A percentile compares a stretch with the other conserved stretches of the same genome.
These are phyloP conservation scores for Tribolium castaneum DNA, from an alignment of 1,140 invertebrate genomes.

Conservation along the genomic window DNA sequence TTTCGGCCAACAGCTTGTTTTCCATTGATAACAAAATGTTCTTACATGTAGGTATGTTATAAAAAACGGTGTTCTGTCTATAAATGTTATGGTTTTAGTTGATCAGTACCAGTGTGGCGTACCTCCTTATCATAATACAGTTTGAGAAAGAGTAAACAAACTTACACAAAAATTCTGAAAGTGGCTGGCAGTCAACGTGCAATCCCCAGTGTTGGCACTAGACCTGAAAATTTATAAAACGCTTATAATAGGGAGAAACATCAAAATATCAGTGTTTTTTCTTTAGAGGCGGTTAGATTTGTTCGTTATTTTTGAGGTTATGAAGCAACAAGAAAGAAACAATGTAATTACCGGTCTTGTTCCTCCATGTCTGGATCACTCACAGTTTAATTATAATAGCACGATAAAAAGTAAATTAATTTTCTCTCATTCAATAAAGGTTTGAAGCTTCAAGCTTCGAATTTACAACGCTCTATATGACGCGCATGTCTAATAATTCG, in stretches of 20 bases:
- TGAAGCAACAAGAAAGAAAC: background rate
- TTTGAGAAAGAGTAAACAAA: constrained; percentile 16
- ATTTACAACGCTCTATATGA: no score
- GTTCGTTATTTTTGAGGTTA: background rate
- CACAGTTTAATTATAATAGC: no score
- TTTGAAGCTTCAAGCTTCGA: no score
- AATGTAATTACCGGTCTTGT: background rate
- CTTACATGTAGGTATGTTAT: constrained; percentile 29
- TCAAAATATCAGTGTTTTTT: no score
- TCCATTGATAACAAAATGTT: constrained; percentile 42
- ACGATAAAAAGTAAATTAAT: no score
- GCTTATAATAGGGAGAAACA: no score
- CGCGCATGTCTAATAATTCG: no score
- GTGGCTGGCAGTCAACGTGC: background rate
- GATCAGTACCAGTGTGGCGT: background rate
- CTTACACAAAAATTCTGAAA: background rate
- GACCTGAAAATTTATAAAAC: background rate
- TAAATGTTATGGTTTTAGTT: background rate
- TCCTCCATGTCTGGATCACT: background rate
- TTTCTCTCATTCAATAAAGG: no score
- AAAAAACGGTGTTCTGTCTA: background rate
- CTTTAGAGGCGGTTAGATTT: background rate
- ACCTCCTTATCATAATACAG: background rate
- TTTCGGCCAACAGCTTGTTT: constrained; percentile 37
- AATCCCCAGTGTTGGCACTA: background rate